phyloP scores from a whole-genome alignment of 2,888 invertebrate genomes.

The Teleiodes luculella region DNA sequence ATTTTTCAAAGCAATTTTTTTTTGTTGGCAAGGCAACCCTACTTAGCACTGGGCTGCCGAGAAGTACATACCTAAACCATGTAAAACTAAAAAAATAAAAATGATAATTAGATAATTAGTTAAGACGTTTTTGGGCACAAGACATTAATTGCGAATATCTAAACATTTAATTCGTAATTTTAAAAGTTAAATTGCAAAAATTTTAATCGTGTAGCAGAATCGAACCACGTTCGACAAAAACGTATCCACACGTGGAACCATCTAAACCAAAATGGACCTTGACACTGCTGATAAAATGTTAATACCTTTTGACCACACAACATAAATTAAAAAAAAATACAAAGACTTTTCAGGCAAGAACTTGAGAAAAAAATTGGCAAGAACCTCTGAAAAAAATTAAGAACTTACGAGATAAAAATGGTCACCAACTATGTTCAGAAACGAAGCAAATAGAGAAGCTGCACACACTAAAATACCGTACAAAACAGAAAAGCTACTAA shows the following conservation, averaged over 20 bases:
- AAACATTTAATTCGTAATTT: no score
- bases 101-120: background rate
- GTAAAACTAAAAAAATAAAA: no score
- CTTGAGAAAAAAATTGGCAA: background rate
- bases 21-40: no score
- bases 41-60: no score
- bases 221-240: conserved; percentile 44
- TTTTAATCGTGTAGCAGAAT: conserved; percentile 31
- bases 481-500: no score
- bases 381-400: background rate
- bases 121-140: no score
- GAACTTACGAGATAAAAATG: background rate
- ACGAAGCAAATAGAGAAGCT: no score
- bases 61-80: no score
- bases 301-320: conserved; percentile 19
- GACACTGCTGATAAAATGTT: conserved; percentile 24
- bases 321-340: conserved; percentile 13
- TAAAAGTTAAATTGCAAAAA: conserved; percentile 17
- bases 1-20: no score
- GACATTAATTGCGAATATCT: no score
- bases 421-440: no score
- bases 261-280: conserved; percentile 21
- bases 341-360: conserved; percentile 17
- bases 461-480: no score
- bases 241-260: conserved; percentile 28